Conservation (phyloP, 2,888 invertebrate species). For the Polydrusus pterygomalis region DNA sequence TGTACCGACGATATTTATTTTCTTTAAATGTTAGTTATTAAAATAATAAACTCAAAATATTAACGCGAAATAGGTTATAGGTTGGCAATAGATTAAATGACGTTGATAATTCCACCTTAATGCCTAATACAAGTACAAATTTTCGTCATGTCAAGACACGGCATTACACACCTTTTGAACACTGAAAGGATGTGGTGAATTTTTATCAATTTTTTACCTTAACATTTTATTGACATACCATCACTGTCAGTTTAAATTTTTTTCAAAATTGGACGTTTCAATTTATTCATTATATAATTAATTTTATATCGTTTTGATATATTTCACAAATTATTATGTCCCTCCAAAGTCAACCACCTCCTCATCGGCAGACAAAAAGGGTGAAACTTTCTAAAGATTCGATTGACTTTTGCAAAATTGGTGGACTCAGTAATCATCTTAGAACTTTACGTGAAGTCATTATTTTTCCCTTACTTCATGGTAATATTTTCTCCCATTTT, state of each 20-base stretch:
- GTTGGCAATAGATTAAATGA: too few relatives aligned
- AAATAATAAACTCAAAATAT: too few relatives aligned
- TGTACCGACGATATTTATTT: too few relatives aligned
- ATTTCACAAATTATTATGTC: constrained; percentile 55
- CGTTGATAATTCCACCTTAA: too few relatives aligned
- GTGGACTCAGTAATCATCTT: constrained; percentile 67
- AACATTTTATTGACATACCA: not conserved
- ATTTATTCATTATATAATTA: constrained; percentile 27
- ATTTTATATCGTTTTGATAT: constrained; percentile 19
- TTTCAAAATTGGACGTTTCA: constrained; percentile 32
- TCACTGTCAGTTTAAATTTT: not conserved
- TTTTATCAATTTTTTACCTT: not conserved
- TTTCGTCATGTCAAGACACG: too few relatives aligned
- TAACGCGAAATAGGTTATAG: too few relatives aligned
- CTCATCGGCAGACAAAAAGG: constrained; percentile 31
- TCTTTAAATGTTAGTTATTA: too few relatives aligned
- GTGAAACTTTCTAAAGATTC: constrained; percentile 54
- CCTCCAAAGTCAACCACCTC: constrained; percentile 46
- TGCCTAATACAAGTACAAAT: too few relatives aligned
- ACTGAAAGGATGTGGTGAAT: too few relatives aligned
- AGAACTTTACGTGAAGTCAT: constrained; percentile 67
- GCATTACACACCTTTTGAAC: too few relatives aligned
- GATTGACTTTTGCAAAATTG: constrained; percentile 68
- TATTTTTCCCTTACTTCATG: constrained; percentile 68
- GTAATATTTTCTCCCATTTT: constrained; percentile 68